Evolutionary conservation across 2,888 invertebrate species (phyloP).

Genomic region (Polia nebulosa): DNA sequence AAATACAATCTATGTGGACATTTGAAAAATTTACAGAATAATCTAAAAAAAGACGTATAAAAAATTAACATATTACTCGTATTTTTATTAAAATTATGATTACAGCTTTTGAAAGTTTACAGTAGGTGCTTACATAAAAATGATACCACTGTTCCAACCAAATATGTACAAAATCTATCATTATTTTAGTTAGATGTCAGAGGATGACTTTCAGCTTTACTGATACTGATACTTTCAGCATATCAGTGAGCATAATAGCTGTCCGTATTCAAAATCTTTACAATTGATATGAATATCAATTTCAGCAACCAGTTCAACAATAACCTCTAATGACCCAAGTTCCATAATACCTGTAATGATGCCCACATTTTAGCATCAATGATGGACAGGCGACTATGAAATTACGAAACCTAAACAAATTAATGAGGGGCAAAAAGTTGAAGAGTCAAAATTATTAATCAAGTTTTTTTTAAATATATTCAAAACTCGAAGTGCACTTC

Average conservation of each 20-base stretch:
- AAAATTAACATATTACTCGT: not conserved
- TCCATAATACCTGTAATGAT: conserved; percentile 30
- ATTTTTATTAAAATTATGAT: no score
- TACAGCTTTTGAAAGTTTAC: not conserved
- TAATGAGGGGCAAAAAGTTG: conserved; percentile 13
- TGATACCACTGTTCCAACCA: not conserved
- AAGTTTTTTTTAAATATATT: conserved; percentile 14
- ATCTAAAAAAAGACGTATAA: not conserved
- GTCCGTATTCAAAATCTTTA: conserved; percentile 1
- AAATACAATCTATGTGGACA: not conserved
- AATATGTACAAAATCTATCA: not conserved
- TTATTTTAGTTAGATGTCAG: not conserved
- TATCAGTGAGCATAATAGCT: not conserved
- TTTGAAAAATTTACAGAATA: not conserved
- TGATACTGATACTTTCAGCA: conserved; percentile 18
- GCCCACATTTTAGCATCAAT: conserved; percentile 8
- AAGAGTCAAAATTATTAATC: conserved; percentile 19
- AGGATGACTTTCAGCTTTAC: conserved; percentile 14
- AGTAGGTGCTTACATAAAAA: conserved; percentile 2
- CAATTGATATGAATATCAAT: conserved; percentile 23
- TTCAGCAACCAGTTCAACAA: conserved; percentile 20
- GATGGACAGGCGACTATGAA: conserved; percentile 5
- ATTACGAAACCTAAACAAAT: conserved; percentile 25
- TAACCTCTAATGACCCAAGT: conserved; percentile 32
- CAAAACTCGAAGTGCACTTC: conserved; percentile 42